Evolutionary conservation across 2,113 vertebrate genomes (phyloP).

Genomic region (Hystrix cristata): DNA sequence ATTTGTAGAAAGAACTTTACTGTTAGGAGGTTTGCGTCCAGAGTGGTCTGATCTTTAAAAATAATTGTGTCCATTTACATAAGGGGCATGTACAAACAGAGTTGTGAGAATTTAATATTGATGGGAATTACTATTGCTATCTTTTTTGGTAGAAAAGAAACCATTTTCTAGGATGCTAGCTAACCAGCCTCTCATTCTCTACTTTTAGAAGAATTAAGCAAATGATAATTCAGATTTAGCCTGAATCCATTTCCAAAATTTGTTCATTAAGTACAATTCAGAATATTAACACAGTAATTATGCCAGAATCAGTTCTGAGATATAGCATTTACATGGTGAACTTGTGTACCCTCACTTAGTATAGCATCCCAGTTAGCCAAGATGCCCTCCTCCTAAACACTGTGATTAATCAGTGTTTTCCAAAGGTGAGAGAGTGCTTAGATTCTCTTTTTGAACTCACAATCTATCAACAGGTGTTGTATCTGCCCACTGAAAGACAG

Average conservation of each 20-base stretch:
- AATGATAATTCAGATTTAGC: neutral
- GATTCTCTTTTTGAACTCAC: neutral
- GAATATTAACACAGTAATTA: neutral
- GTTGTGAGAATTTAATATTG: neutral
- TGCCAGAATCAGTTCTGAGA: neutral
- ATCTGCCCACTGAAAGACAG: neutral
- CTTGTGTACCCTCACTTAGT: neutral
- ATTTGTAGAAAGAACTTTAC: neutral
- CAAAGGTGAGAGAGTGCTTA: neutral
- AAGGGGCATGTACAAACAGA: neutral
- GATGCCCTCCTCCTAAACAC: neutral
- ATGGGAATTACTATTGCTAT: neutral
- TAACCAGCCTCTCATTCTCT: neutral
- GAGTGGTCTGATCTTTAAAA: constrained; percentile 8
- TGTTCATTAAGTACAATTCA: neutral
- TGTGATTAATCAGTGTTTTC: neutral
- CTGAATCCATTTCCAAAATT: neutral
- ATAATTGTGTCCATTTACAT: neutral
- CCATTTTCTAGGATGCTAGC: neutral
- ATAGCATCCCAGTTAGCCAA: neutral
- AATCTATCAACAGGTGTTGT: neutral
- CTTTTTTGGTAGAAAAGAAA: neutral
- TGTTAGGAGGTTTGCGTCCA: neutral
- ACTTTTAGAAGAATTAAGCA: constrained; percentile 21
- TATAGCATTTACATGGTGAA: neutral